Base-by-base conservation (phyloP, 92 coral and sea anemone species). In the Siderastrea siderea region DNA sequence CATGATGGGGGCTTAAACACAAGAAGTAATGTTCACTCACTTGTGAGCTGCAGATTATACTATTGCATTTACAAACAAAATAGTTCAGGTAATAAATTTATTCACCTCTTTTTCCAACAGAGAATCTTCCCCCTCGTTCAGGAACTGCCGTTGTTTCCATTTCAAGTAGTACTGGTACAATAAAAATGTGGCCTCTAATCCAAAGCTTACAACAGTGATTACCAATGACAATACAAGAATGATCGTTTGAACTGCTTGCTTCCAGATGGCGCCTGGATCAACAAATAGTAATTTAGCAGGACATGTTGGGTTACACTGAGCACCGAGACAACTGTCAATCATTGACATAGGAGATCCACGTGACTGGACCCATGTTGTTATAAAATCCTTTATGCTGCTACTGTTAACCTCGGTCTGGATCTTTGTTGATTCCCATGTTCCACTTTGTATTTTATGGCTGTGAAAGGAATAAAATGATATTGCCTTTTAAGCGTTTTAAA, bases 251-350 rank as follows among this genome's bases (percentile, higher is more conserved):
- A 80, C 82, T 1, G 19, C 8, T 19, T 17, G 48, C 43, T 59
- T 46, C 93, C 93, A 90, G 16, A 16, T 62, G 11, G 16, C 57
- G 49, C 81, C 87, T 5, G 90, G 90, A 16, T 90, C 90, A 11
- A 77, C 50, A 55, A 90, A 90, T 12, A 85, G n/a, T 51, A 90
- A 72, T 49, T 90, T 26, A 26, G 38, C 85, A 26, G 93, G 93
- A 84, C 93, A 89, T 3, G 81, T 89, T 12, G 93, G 93, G 80
- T 89, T 89, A 43, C 93, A 89, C 74, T 89, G 93, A 47, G 93
- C 90, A 12, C 86, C 89, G 9, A 89, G 44, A 71, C 93, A 89
- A 60, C 61, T 78, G 89, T 89, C 93, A 1, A 62, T 77, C 52
- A 89, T 17, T 75, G 68, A 60, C 59, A 84, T 19, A 43, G 85